Evolutionary conservation across 2,797 vertebrate species (phyloP).

Genomic region (Eulemur albifrons): DNA sequence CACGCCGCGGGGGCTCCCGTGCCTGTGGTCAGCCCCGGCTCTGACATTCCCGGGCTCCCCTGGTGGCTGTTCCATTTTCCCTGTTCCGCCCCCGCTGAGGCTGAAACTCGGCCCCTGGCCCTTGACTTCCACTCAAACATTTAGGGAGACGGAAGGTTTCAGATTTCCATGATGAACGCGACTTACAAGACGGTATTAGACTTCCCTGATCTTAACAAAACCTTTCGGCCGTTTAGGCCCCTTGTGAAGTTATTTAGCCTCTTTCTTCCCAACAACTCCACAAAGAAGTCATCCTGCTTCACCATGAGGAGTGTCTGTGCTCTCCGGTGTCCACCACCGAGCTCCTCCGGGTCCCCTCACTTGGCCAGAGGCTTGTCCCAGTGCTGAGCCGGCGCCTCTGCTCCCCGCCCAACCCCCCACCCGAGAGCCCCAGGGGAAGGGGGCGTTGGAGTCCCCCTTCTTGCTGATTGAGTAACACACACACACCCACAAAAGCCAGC

Average conservation of each 20-base stretch:
- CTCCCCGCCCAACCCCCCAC: fast-evolving
- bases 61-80: not conserved
- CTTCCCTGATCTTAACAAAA: not conserved
- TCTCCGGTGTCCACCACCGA: fast-evolving
- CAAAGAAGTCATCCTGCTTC: not conserved
- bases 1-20: fast-evolving
- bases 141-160: not conserved
- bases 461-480: not conserved
- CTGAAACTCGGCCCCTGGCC: not conserved
- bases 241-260: not conserved
- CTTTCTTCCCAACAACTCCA: not conserved
- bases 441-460: not conserved
- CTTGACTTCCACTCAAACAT: not conserved
- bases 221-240: not conserved
- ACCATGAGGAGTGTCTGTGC: too few relatives aligned
- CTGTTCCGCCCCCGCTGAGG: not conserved
- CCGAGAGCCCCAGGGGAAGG: not conserved
- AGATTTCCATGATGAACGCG: not conserved
- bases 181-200: not conserved
- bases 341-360: not conserved
- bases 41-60: not conserved
- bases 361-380: not conserved
- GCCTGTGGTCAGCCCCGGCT: fast-evolving
- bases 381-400: too few relatives aligned
- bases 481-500: not conserved